Percentiles rank a stretch among this genome's conserved stretches.
Evolutionary conservation across 2,113 vertebrate genomes (phyloP).

Genomic region (Panthera tigris): DNA sequence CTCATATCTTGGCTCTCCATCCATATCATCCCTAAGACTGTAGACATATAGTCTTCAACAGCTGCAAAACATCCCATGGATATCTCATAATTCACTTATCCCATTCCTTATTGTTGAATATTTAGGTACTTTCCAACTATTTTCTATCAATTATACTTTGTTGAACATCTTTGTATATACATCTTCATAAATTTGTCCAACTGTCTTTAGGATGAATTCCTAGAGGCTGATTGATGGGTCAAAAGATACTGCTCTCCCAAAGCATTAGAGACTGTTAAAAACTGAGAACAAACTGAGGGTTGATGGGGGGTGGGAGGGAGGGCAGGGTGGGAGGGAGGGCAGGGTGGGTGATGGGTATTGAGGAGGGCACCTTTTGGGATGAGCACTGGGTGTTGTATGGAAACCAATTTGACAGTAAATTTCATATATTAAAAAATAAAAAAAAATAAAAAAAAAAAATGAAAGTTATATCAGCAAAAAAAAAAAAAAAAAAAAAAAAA

Average conservation of each 20-base stretch:
- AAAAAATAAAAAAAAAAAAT: no score
- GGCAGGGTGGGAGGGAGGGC: no score
- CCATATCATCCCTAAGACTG: not conserved
- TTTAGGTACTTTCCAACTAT: constrained; percentile 42
- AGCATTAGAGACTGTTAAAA: no score
- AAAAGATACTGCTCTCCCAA: not conserved
- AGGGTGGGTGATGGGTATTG: no score
- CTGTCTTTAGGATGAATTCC: constrained; percentile 3
- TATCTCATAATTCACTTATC: not conserved
- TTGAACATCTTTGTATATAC: not conserved
- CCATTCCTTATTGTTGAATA: not conserved
- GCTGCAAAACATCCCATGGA: not conserved
- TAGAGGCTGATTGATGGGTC: not conserved
- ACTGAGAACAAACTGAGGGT: no score
- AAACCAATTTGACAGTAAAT: no score
- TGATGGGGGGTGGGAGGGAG: no score
- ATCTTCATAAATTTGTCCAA: constrained; percentile 1
- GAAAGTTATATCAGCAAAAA: no score
- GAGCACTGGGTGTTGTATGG: no score
- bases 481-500: no score
- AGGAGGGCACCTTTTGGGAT: no score
- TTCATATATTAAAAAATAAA: no score
- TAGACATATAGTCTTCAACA: not conserved
- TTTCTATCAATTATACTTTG: constrained; percentile 34
- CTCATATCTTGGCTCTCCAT: not conserved